A percentile compares a stretch with the other conserved stretches of the same genome.
phyloP scores from a whole-genome alignment of 2,113 vertebrate species.

The Sinocyclocheilus maitianheensis region DNA sequence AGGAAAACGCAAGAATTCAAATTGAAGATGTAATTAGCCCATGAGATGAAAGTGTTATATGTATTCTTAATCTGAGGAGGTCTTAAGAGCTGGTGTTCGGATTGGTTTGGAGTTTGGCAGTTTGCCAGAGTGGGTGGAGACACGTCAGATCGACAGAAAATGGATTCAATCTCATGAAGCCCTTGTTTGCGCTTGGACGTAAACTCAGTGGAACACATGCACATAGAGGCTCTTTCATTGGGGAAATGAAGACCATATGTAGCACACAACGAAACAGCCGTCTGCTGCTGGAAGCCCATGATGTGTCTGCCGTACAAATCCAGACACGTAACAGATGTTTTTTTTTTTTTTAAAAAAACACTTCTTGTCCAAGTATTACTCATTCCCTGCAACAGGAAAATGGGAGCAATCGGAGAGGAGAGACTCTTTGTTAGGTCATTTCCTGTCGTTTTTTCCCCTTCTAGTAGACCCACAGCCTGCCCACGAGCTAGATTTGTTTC shows the following conservation, averaged over 20 bases:
- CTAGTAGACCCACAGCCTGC: slow-evolving; percentile 59
- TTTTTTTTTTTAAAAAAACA: slow-evolving; percentile 44
- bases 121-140: slow-evolving; percentile 33
- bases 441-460: slow-evolving; percentile 67
- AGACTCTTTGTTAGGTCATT: slow-evolving; percentile 79
- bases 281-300: slow-evolving; percentile 56
- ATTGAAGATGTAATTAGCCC: slow-evolving; percentile 59
- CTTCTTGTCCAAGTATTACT: slow-evolving; percentile 71
- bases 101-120: slow-evolving; percentile 23
- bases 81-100: background rate
- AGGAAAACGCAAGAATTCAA: background rate
- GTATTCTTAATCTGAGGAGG: background rate
- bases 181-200: slow-evolving; percentile 40
- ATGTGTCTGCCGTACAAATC: slow-evolving; percentile 56
- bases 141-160: slow-evolving; percentile 10
- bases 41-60: slow-evolving; percentile 63
- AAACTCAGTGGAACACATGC: slow-evolving; percentile 43
- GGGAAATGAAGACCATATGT: slow-evolving; percentile 63
- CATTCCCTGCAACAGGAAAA: slow-evolving; percentile 77
- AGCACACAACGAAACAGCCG: slow-evolving; percentile 51
- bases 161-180: slow-evolving; percentile 49
- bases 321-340: slow-evolving; percentile 59
- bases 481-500: slow-evolving; percentile 72
- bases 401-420: slow-evolving; percentile 72
- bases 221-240: slow-evolving; percentile 56